phyloP scores from a whole-genome alignment of 2,113 vertebrate species.

The Meleagris gallopavo region DNA sequence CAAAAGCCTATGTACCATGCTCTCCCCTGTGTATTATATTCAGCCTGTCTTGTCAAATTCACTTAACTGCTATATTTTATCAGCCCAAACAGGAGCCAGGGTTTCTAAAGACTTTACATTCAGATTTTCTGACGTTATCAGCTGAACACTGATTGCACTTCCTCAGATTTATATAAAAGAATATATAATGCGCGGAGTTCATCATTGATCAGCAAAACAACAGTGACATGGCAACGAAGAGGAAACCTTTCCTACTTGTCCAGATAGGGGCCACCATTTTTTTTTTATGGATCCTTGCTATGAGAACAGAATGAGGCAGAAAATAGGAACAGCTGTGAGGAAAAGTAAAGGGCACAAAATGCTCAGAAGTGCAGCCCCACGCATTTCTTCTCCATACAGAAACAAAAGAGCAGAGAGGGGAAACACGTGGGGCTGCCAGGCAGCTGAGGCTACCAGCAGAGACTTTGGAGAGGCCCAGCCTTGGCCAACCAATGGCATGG shows the following conservation, averaged over 20 bases:
- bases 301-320: neutral
- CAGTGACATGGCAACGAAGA: neutral
- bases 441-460: neutral
- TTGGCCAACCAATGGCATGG: neutral
- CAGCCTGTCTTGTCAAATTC: neutral
- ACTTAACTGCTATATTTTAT: neutral
- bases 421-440: neutral
- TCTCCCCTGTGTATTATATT: neutral
- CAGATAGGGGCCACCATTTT: neutral
- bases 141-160: neutral
- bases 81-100: neutral
- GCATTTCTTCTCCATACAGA: neutral
- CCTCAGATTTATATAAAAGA: neutral
- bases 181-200: neutral
- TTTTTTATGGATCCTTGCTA: neutral
- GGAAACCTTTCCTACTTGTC: neutral
- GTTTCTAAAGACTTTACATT: neutral
- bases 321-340: neutral
- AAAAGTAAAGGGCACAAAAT: neutral
- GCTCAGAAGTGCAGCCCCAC: neutral
- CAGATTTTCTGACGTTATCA: neutral
- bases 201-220: neutral
- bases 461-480: neutral
- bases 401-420: neutral
- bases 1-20: neutral